phyloP scores from a whole-genome alignment of 2,888 invertebrate genomes.

The Bimastos eiseni region DNA sequence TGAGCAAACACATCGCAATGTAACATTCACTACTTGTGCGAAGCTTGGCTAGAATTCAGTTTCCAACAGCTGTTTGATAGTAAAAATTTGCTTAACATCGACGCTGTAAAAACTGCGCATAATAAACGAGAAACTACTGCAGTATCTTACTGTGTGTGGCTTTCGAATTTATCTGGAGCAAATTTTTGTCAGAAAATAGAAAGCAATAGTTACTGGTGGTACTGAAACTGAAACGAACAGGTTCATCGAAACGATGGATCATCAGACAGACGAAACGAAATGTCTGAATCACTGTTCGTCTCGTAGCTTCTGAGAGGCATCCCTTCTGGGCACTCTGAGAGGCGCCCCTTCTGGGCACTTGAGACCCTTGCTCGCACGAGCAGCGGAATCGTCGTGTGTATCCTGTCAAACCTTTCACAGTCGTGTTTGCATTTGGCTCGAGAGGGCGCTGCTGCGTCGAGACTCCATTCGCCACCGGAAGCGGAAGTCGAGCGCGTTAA shows the following conservation, averaged over 20 bases:
- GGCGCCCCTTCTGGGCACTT: neutral
- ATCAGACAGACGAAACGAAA: too few species aligned
- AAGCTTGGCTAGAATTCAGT: neutral
- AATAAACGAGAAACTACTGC: neutral
- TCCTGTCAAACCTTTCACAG: neutral
- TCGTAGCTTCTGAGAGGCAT: neutral
- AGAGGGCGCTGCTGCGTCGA: constrained; percentile 6
- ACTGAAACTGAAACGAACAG: neutral
- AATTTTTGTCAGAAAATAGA: neutral
- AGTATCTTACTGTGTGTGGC: neutral
- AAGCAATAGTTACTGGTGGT: neutral
- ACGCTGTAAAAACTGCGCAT: neutral
- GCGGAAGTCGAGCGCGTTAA: neutral
- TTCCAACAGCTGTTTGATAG: neutral
- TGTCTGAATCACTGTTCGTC: neutral
- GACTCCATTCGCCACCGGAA: neutral
- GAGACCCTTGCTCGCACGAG: neutral
- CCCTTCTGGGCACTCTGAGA: neutral
- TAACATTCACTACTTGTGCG: neutral
- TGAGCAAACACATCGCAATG: neutral
- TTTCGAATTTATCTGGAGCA: neutral
- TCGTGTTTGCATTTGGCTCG: constrained; percentile 5
- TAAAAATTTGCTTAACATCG: neutral
- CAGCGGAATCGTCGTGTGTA: neutral
- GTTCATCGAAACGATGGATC: too few species aligned